Base-by-base conservation (phyloP, 1,140 invertebrate species). In the Amyelois transitella region DNA sequence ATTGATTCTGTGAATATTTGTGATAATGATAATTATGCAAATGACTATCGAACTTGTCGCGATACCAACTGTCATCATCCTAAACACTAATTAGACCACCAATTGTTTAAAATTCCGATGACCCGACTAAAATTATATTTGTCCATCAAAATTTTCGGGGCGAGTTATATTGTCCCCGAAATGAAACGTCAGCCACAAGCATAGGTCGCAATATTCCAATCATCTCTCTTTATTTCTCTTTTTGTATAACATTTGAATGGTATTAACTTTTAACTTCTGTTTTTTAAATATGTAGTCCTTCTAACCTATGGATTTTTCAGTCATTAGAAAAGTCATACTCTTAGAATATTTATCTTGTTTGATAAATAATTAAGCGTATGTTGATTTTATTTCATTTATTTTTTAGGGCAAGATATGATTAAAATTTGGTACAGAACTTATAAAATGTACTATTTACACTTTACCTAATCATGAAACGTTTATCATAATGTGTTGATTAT, bases 151-250 rank as follows among this genome's bases (percentile, higher is more conserved):
- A 60, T 52, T 61, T 66, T 44, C 43, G 22, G 45, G 32, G 44
- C 38, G 25, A 28, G 45, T 57, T 53, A n/a, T n/a, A 51, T 67
- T 64, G 56, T 62, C 50, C n/a, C 51, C 47, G 53, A 65, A 63
- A 62, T 63, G 49, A 62, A 61, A 63, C 51, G 56, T 63, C 58
- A 59, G 14, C 43, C 43, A 45, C 60, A 60, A 58, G 54, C 54
- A 18, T 24, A 48, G 49, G 43, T 53, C n/a, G 14, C 43, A 18
- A 51, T 51, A 57, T 60, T 54, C 18, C 54, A 48, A 54, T 59
- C 25, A 56, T 8, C 21, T 52, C 21, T 38, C 43, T 53, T 55
- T 38, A 38, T 14, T 38, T 24, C 32, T 14, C n/a, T 38, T 14
- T 38, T 14, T 14, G 12, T 14, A 38, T 38, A 14, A 38, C 17